These are phyloP conservation scores for Hippocampus comes DNA, from an alignment of 2,113 vertebrate species.

Conservation along the genomic window DNA sequence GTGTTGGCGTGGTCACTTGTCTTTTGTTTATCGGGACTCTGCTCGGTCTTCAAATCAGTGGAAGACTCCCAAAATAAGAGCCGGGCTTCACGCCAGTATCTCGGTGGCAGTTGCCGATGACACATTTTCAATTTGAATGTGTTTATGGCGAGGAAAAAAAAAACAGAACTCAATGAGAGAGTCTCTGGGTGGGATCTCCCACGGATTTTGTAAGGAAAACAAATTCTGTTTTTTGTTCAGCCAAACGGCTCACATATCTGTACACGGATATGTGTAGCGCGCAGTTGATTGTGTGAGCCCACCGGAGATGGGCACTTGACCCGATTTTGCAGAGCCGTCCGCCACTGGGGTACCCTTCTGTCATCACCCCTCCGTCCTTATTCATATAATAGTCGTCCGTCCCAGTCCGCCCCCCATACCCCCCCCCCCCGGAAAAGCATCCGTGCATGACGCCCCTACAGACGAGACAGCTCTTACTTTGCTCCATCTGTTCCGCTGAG, in stretches of 20 bases:
- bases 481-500: too few species aligned
- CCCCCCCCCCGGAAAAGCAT: too few species aligned
- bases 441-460: too few species aligned
- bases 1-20: neutral
- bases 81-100: neutral
- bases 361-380: too few species aligned
- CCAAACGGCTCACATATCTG: neutral
- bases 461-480: too few species aligned
- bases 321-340: too few species aligned
- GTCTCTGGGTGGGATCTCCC: neutral
- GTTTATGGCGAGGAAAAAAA: neutral
- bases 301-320: too few species aligned
- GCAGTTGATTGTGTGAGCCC: neutral
- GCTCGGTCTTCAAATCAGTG: neutral
- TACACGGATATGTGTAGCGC: neutral
- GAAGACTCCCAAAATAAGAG: neutral
- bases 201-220: conserved; percentile 29
- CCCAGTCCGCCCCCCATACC: too few species aligned
- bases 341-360: too few species aligned
- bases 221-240: neutral
- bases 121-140: conserved; percentile 1
- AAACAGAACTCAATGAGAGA: neutral
- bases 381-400: too few species aligned
- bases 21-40: neutral
- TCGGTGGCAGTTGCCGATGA: neutral